phyloP scores from a whole-genome alignment of 2,797 vertebrate genomes.

The Eremophila alpestris region DNA sequence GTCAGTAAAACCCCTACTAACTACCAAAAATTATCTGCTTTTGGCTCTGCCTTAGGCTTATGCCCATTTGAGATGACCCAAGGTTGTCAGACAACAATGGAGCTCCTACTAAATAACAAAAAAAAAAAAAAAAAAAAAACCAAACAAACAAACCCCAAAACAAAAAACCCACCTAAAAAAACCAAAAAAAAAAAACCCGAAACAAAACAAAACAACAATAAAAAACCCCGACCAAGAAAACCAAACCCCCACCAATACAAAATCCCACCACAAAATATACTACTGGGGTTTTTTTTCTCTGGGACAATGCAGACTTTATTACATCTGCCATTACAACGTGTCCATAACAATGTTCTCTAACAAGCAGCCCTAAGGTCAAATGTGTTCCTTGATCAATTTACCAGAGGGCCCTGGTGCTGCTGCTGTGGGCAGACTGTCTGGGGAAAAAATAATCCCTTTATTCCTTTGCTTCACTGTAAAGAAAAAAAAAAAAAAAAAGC shows the following conservation, averaged over 20 bases:
- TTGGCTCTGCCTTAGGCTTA: constrained; percentile 45
- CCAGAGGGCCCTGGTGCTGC: constrained; percentile 29
- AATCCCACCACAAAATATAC: background rate
- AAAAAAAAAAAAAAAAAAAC: background rate
- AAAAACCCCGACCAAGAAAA: background rate
- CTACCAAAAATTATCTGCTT: background rate
- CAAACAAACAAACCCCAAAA: too few relatives aligned
- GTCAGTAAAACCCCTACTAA: background rate
- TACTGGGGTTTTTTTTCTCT: background rate
- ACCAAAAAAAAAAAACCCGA: too few relatives aligned
- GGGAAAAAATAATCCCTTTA: constrained; percentile 33
- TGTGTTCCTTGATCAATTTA: constrained; percentile 62
- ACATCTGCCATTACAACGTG: constrained; percentile 45
- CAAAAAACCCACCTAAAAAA: too few relatives aligned
- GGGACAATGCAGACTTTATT: constrained; percentile 46
- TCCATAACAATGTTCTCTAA: constrained; percentile 39
- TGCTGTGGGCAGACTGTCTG: constrained; percentile 1
- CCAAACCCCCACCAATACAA: background rate
- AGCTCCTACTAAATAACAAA: background rate
- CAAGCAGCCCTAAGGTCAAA: constrained; percentile 65
- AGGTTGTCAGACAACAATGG: constrained; percentile 42
- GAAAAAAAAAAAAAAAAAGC: background rate
- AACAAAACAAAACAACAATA: too few relatives aligned
- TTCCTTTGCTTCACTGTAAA: constrained; percentile 4
- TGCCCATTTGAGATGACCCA: background rate